These are phyloP conservation scores for Dendrocincla fuliginosa DNA, from an alignment of 2,797 vertebrate species.

Conservation along the genomic window DNA sequence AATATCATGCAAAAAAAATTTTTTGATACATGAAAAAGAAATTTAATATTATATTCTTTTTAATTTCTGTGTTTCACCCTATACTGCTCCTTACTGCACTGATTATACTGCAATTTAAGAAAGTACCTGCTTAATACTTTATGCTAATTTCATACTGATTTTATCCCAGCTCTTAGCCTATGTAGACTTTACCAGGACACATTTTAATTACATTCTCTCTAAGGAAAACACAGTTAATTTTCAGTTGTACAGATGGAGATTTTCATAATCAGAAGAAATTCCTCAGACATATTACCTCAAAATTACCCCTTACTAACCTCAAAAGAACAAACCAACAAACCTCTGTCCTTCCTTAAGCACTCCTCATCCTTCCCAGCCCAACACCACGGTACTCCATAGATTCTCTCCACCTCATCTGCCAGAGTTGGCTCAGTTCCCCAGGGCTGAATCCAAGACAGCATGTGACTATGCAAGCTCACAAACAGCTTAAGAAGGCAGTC, in stretches of 20 bases:
- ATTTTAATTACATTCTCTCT: conserved; percentile 65
- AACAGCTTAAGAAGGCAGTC: conserved; percentile 27
- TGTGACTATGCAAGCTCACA: not conserved
- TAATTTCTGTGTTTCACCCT: not conserved
- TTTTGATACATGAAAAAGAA: not conserved
- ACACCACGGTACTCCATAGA: not conserved
- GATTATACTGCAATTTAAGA: not conserved
- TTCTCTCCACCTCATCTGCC: not conserved
- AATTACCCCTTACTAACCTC: conserved; percentile 43
- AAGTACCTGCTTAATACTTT: conserved; percentile 36
- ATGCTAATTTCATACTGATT: conserved; percentile 47
- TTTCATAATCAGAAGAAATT: conserved; percentile 59
- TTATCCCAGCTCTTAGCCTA: conserved; percentile 60
- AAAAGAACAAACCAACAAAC: not conserved
- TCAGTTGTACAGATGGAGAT: conserved; percentile 23
- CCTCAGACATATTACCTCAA: conserved; percentile 41
- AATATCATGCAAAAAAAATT: not conserved
- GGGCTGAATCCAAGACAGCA: not conserved
- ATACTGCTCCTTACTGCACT: not conserved
- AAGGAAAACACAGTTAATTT: conserved; percentile 52
- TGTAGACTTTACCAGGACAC: conserved; percentile 60
- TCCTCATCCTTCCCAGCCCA: not conserved
- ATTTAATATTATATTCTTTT: not conserved
- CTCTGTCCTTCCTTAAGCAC: not conserved
- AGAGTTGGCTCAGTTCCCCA: not conserved